Evolutionary conservation across 2,797 vertebrate genomes (phyloP).

Genomic region (Fistularia commersonii): DNA sequence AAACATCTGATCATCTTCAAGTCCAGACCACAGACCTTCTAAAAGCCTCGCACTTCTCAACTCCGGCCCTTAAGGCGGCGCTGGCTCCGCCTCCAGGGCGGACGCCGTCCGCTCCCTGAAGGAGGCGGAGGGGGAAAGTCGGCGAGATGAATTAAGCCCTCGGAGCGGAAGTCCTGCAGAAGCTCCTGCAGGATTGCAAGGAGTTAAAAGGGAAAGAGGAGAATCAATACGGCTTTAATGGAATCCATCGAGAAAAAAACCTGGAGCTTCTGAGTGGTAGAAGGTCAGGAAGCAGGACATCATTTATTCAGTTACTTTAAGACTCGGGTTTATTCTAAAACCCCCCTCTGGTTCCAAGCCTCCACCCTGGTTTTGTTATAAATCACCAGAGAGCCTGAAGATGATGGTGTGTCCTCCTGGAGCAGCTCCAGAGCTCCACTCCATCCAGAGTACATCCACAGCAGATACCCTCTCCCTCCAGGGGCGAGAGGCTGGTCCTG

Average conservation of each 20-base stretch:
- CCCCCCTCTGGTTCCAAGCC: conserved; percentile 55
- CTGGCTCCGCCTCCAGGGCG: too few relatives aligned
- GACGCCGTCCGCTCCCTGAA: too few relatives aligned
- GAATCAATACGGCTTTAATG: conserved; percentile 78
- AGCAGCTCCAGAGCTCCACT: too few relatives aligned
- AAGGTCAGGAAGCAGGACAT: conserved; percentile 59
- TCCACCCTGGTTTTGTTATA: conserved; percentile 30
- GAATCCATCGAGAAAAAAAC: conserved; percentile 65
- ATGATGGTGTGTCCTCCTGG: too few relatives aligned
- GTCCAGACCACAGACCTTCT: too few relatives aligned
- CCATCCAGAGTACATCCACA: conserved; percentile 22
- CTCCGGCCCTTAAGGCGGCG: too few relatives aligned
- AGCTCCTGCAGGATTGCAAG: too few relatives aligned
- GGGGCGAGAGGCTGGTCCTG: conserved; percentile 67
- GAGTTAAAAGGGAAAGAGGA: conserved; percentile 70
- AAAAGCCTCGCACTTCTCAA: too few relatives aligned
- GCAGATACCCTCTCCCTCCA: conserved; percentile 55
- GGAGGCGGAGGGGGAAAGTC: too few relatives aligned
- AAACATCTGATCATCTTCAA: too few relatives aligned
- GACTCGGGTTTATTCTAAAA: conserved; percentile 60
- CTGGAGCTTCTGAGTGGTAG: conserved; percentile 56
- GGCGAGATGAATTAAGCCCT: conserved; percentile 34
- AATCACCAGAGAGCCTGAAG: too few relatives aligned
- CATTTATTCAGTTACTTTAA: conserved; percentile 66
- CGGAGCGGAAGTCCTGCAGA: conserved; percentile 39